These are phyloP conservation scores for Tetrao urogallus DNA, from an alignment of 2,113 vertebrate species.

Conservation along the genomic window DNA sequence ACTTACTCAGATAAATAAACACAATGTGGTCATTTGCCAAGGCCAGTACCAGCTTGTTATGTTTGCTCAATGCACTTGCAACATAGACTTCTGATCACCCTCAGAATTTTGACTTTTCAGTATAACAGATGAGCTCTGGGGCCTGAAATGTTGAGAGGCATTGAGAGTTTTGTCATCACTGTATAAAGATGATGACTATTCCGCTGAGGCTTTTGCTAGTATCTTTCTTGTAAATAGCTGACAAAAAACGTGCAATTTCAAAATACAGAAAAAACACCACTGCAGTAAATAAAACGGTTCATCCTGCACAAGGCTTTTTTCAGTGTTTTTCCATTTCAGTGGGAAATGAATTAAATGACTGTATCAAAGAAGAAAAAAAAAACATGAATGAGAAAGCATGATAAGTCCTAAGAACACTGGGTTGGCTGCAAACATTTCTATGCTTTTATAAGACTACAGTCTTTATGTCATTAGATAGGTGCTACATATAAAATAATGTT, in stretches of 20 bases:
- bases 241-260: neutral
- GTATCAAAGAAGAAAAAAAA: neutral
- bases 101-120: neutral
- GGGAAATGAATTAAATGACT: neutral
- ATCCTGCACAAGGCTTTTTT: neutral
- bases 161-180: neutral
- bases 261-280: neutral
- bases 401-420: neutral
- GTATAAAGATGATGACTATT: neutral
- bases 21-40: neutral
- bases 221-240: neutral
- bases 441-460: neutral
- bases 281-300: neutral
- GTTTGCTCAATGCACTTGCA: neutral
- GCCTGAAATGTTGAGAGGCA: neutral
- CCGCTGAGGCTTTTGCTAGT: neutral
- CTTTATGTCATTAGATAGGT: neutral
- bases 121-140: neutral
- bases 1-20: neutral
- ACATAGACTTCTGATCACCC: neutral
- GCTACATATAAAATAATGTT: neutral
- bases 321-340: neutral
- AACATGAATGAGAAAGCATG: neutral
- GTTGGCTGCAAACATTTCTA: neutral
- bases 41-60: neutral